These are phyloP conservation scores for Pseudococcus jackbeardsleyi DNA, from an alignment of 2,888 invertebrate genomes.

Conservation along the genomic window DNA sequence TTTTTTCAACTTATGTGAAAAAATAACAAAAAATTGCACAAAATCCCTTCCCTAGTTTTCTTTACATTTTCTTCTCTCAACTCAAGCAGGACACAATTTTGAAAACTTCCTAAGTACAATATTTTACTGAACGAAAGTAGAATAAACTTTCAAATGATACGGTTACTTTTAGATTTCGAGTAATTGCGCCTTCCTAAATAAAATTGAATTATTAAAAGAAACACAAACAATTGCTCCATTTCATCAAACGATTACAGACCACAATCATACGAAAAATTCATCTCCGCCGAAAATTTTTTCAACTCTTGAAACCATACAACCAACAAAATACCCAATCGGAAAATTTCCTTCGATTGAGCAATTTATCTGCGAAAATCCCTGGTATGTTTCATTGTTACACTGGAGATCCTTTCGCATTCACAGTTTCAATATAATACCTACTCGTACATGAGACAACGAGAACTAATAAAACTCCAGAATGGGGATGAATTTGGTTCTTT, in stretches of 20 bases:
- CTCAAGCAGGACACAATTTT: too few relatives aligned
- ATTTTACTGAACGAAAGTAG: too few relatives aligned
- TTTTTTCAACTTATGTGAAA: too few relatives aligned
- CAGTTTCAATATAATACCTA: neutral
- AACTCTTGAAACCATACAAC: neutral
- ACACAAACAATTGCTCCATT: neutral
- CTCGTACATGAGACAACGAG: neutral
- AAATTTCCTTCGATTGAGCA: neutral
- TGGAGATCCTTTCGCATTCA: neutral
- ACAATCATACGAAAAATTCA: neutral
- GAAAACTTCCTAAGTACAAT: too few relatives aligned
- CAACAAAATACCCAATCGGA: neutral
- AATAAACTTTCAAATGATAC: too few relatives aligned
- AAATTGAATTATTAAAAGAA: neutral
- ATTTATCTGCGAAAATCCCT: neutral
- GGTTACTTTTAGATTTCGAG: too few relatives aligned
- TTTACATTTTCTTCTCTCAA: too few relatives aligned
- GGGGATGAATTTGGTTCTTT: conserved; percentile 18
- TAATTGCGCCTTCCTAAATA: too few relatives aligned
- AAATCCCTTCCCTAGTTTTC: too few relatives aligned
- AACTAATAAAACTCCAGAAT: neutral
- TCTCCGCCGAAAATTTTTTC: neutral
- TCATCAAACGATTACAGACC: neutral
- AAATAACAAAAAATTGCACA: too few relatives aligned
- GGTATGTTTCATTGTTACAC: neutral